Conservation (phyloP, 2,888 invertebrate species). For the Heliconius cydno region DNA sequence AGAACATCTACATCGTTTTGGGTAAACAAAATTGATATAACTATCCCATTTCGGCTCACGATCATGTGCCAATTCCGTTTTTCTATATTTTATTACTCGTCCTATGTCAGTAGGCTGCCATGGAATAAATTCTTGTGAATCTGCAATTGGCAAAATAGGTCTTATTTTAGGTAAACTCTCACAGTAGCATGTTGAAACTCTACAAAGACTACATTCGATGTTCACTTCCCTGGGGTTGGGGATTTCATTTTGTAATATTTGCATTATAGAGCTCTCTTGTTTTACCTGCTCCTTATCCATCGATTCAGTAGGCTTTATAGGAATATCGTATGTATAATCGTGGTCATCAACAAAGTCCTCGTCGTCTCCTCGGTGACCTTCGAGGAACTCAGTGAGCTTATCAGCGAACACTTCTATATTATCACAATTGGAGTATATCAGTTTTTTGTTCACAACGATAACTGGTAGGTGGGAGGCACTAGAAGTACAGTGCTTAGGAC, state of each 20-base stretch:
- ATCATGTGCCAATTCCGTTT: slow-evolving; percentile 57
- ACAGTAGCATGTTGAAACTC: slow-evolving; percentile 64
- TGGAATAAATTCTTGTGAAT: slow-evolving; percentile 31
- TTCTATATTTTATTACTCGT: slow-evolving; percentile 56
- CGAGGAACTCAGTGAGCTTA: slow-evolving; percentile 62
- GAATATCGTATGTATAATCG: slow-evolving; percentile 61
- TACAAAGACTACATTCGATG: slow-evolving; percentile 60
- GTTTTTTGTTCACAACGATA: slow-evolving; percentile 69
- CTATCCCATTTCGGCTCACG: slow-evolving; percentile 71
- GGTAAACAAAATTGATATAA: slow-evolving; percentile 61
- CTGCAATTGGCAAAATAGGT: slow-evolving; percentile 23
- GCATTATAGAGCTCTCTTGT: slow-evolving; percentile 69
- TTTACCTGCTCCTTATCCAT: slow-evolving; percentile 61
- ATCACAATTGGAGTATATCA: slow-evolving; percentile 72
- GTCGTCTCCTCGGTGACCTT: slow-evolving; percentile 60
- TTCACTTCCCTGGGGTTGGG: slow-evolving; percentile 59
- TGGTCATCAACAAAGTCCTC: slow-evolving; percentile 61
- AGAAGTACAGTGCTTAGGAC: slow-evolving; percentile 66
- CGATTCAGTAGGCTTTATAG: slow-evolving; percentile 59
- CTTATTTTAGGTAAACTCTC: slow-evolving; percentile 32
- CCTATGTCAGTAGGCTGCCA: slow-evolving; percentile 47
- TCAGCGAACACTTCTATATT: slow-evolving; percentile 66
- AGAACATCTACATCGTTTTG: slow-evolving; percentile 62
- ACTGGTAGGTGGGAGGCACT: slow-evolving; percentile 69
- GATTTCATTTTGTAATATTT: slow-evolving; percentile 67